Percentiles rank a stretch among this genome's conserved stretches.
These are phyloP conservation scores for Tetrao urogallus DNA, from an alignment of 2,113 vertebrate genomes.

Conservation along the genomic window DNA sequence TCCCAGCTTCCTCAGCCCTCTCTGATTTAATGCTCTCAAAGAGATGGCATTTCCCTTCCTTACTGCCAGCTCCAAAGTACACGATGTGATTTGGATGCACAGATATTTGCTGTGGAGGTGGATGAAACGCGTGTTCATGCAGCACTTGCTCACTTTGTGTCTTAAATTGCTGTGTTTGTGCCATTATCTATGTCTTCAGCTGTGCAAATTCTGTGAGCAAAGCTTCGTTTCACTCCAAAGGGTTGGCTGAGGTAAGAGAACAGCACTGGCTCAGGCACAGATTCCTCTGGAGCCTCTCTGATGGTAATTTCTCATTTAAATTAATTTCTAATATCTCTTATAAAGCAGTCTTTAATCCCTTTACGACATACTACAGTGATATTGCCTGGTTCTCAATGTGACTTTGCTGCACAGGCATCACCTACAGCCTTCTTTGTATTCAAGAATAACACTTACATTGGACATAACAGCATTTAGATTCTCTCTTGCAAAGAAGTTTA, in stretches of 20 bases:
- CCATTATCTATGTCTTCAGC: not conserved
- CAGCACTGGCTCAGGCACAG: not conserved
- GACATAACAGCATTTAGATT: not conserved
- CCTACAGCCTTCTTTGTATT: not conserved
- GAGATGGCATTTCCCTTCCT: not conserved
- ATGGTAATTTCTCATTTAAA: not conserved
- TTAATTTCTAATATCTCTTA: not conserved
- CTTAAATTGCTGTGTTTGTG: not conserved
- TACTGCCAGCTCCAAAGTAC: not conserved
- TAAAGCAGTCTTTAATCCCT: not conserved
- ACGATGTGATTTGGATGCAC: not conserved
- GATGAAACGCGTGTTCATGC: not conserved
- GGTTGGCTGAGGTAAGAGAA: not conserved
- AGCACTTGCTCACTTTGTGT: not conserved
- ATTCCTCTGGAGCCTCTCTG: not conserved
- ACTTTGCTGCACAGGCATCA: not conserved
- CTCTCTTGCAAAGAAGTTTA: not conserved
- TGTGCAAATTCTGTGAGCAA: not conserved
- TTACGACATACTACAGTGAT: not conserved
- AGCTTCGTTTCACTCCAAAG: slow-evolving; percentile 1
- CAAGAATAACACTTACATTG: not conserved
- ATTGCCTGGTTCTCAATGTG: not conserved
- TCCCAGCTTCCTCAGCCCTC: not conserved
- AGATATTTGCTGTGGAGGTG: not conserved
- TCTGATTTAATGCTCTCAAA: not conserved